A percentile compares a stretch with the other conserved stretches of the same genome.
Conservation (phyloP, 2,113 vertebrate species). For the Chrysochloris asiatica region DNA sequence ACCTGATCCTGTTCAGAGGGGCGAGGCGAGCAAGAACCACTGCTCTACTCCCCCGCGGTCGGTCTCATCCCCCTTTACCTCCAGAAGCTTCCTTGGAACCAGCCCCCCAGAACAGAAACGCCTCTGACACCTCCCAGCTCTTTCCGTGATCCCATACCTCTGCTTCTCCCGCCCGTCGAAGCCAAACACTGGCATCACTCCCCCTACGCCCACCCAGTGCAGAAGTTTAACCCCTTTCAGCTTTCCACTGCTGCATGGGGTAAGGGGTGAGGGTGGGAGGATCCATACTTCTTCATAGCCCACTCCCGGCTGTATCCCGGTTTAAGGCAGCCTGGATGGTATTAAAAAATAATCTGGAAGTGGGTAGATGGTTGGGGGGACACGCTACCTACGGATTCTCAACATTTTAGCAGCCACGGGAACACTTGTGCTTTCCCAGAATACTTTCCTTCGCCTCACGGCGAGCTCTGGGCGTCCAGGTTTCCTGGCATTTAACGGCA, state of each 20-base stretch:
- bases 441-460: constrained; percentile 20
- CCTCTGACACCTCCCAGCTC: constrained; percentile 15
- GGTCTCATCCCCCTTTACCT: not conserved
- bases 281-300: not conserved
- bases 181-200: not conserved
- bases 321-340: not conserved
- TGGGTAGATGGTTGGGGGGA: not conserved
- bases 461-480: constrained; percentile 32
- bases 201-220: not conserved
- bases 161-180: not conserved
- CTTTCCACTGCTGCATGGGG: not conserved
- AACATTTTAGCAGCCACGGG: constrained; percentile 38
- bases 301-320: not conserved
- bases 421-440: constrained; percentile 42
- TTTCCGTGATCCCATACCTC: constrained; percentile 32
- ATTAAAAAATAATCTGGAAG: constrained; percentile 38
- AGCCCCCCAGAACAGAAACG: not conserved
- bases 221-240: constrained; percentile 25
- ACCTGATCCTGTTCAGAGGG: constrained; percentile 23
- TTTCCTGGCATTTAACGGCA: constrained; percentile 23
- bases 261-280: not conserved
- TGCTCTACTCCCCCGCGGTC: not conserved
- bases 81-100: not conserved
- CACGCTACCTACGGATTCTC: not conserved
- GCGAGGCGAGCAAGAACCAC: not conserved